These are phyloP conservation scores for Carettochelys insculpta DNA, from an alignment of 2,113 vertebrate species.

Conservation along the genomic window DNA sequence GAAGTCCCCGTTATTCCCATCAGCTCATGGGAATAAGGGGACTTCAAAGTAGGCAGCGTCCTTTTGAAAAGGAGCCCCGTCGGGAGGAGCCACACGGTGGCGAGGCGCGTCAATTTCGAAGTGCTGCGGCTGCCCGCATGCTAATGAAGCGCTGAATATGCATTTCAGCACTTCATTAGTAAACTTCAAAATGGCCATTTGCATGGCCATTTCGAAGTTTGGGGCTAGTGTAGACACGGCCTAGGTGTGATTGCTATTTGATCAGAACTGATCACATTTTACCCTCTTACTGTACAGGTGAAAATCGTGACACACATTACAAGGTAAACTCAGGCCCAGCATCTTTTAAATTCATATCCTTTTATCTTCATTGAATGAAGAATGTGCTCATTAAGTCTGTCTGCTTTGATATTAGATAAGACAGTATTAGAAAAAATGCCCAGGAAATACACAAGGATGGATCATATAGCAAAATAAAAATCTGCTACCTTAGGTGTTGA, in stretches of 20 bases:
- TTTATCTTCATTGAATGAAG: not conserved
- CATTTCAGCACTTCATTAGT: too few species aligned
- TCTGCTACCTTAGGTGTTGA: not conserved
- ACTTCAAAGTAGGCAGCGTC: too few species aligned
- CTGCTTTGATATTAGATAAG: slow-evolving; percentile 11
- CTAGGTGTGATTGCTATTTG: not conserved
- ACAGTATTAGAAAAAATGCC: not conserved
- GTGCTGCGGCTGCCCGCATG: too few species aligned
- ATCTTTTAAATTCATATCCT: slow-evolving; percentile 13
- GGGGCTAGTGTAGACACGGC: too few species aligned
- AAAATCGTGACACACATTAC: not conserved
- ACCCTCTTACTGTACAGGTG: rapidly evolving
- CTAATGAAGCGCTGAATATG: too few species aligned
- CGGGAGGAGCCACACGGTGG: too few species aligned
- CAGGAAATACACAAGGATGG: not conserved
- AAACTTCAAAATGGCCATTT: too few species aligned
- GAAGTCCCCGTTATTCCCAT: too few species aligned
- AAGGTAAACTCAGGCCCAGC: not conserved
- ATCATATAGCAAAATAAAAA: not conserved
- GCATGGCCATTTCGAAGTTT: too few species aligned
- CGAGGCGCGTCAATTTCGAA: too few species aligned
- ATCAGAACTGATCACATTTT: not conserved
- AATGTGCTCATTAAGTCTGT: not conserved
- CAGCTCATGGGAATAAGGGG: too few species aligned
- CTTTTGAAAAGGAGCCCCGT: too few species aligned